Conservation (phyloP, 2,888 invertebrate genomes). For the Molorchus minor region DNA sequence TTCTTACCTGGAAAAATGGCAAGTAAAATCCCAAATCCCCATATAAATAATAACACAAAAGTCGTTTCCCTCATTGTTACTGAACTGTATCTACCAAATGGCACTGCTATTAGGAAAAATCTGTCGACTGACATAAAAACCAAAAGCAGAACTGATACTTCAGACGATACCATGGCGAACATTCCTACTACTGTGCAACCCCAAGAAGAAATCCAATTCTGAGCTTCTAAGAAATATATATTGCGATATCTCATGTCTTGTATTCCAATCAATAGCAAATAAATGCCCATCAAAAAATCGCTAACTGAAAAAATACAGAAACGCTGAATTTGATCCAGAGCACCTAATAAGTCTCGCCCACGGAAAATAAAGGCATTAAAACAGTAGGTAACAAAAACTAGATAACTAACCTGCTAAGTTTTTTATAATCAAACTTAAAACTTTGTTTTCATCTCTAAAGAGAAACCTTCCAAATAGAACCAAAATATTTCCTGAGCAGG, state of each 20-base stretch:
- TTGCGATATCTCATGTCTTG: constrained; percentile 69
- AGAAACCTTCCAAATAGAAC: constrained; percentile 71
- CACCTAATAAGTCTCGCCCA: too few relatives aligned
- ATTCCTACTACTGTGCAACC: constrained; percentile 71
- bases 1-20: constrained; percentile 70
- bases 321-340: too few relatives aligned
- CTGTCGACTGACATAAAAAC: constrained; percentile 76
- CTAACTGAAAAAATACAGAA: constrained; percentile 66
- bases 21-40: constrained; percentile 66
- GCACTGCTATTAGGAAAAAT: constrained; percentile 71
- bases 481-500: constrained; percentile 70
- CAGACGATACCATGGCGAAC: constrained; percentile 73
- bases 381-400: too few relatives aligned
- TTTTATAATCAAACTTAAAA: constrained; percentile 70
- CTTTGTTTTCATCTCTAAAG: constrained; percentile 70
- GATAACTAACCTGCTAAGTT: constrained; percentile 70
- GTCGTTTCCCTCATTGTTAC: constrained; percentile 67
- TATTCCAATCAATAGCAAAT: constrained; percentile 70
- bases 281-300: constrained; percentile 75
- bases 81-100: constrained; percentile 66
- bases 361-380: too few relatives aligned
- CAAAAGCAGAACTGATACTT: constrained; percentile 75
- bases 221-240: constrained; percentile 68
- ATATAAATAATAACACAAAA: constrained; percentile 66
- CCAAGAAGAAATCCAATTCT: constrained; percentile 73